These are phyloP conservation scores for Exocentrus adspersus DNA, from an alignment of 2,888 invertebrate genomes.

Conservation along the genomic window DNA sequence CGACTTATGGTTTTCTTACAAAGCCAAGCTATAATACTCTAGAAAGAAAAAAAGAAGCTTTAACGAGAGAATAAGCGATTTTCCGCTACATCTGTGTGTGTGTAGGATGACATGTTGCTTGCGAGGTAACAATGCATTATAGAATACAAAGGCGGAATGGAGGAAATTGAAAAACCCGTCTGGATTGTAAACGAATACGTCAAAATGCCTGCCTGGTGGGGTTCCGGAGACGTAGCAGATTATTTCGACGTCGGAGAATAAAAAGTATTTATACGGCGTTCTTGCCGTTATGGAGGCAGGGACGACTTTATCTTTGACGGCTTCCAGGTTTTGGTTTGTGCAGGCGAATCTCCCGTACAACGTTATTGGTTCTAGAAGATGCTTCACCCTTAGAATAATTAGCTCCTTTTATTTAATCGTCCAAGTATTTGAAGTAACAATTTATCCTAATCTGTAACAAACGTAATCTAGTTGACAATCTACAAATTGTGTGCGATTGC, in stretches of 20 bases:
- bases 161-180: constrained; percentile 39
- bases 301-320: neutral
- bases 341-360: neutral
- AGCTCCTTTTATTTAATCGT: too few species aligned
- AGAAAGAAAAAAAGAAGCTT: constrained; percentile 16
- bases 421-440: too few species aligned
- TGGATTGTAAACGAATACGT: constrained; percentile 26
- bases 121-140: constrained; percentile 38
- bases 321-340: neutral
- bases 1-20: too few species aligned
- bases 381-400: too few species aligned
- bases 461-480: too few species aligned
- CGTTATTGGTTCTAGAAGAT: too few species aligned
- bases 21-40: constrained; percentile 1
- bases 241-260: constrained; percentile 17
- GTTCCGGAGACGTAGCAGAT: constrained; percentile 9
- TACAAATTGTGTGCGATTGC: too few species aligned
- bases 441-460: too few species aligned
- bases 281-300: neutral
- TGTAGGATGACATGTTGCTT: constrained; percentile 31
- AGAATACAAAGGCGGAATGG: constrained; percentile 37
- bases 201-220: constrained; percentile 14
- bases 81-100: constrained; percentile 32
- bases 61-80: constrained; percentile 13
- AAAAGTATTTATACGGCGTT: constrained; percentile 13